Evolutionary conservation across 2,797 vertebrate genomes (phyloP).

Genomic region (Podarcis lilfordi): DNA sequence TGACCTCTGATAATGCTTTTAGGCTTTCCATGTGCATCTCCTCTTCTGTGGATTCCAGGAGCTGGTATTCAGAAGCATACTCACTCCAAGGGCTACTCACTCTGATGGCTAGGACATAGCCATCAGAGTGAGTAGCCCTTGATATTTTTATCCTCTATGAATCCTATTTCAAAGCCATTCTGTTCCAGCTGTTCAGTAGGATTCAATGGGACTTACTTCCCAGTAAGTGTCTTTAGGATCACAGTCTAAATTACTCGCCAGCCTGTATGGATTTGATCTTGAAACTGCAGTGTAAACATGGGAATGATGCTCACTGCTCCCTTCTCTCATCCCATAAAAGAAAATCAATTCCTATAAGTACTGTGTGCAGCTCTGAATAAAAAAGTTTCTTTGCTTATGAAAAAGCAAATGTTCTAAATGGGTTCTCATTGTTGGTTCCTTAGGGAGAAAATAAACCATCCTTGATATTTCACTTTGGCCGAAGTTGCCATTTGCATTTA

Average conservation of each 20-base stretch:
- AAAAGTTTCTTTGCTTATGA: neutral
- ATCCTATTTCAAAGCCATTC: neutral
- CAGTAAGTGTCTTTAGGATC: too few species aligned
- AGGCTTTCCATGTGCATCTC: too few species aligned
- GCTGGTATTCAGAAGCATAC: too few species aligned
- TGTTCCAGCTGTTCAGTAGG: neutral
- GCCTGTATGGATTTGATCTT: neutral
- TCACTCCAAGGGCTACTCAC: too few species aligned
- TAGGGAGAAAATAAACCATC: slow-evolving; percentile 29
- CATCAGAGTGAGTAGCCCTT: neutral
- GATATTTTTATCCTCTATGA: neutral
- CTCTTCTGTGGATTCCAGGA: too few species aligned
- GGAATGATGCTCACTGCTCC: too few species aligned
- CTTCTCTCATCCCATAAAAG: neutral
- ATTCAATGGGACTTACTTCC: neutral
- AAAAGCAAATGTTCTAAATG: slow-evolving; percentile 59
- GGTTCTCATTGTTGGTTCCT: slow-evolving; percentile 62
- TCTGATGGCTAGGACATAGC: neutral
- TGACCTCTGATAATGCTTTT: too few species aligned
- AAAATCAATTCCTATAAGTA: neutral
- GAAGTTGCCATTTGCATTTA: slow-evolving; percentile 72
- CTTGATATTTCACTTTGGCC: slow-evolving; percentile 53
- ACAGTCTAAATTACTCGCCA: neutral
- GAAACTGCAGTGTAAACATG: neutral
- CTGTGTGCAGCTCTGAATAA: neutral